Evolutionary conservation across 2,113 vertebrate species (phyloP).

Genomic region (Struthio camelus): DNA sequence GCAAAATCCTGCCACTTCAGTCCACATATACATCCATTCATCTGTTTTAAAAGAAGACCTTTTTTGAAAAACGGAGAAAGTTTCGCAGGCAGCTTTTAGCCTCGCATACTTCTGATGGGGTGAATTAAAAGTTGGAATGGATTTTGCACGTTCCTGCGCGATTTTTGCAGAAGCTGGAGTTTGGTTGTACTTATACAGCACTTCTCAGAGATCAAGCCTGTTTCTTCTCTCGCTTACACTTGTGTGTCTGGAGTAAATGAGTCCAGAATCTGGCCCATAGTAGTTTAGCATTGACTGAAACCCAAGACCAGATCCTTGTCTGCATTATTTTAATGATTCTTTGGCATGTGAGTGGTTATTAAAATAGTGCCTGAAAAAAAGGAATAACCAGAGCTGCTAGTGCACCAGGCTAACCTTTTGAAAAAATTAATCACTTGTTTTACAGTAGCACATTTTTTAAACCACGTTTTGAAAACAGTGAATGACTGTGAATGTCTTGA

Average conservation of each 20-base stretch:
- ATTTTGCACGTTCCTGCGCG: constrained; percentile 24
- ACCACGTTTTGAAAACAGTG: constrained; percentile 61
- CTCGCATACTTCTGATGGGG: neutral
- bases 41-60: neutral
- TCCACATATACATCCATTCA: neutral
- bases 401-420: neutral
- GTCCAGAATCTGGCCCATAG: constrained; percentile 8
- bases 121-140: neutral
- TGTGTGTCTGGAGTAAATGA: constrained; percentile 20
- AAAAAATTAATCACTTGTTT: constrained; percentile 49
- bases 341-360: constrained; percentile 19
- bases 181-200: neutral
- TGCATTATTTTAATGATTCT: constrained; percentile 30
- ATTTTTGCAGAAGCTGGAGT: neutral
- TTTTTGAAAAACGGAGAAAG: neutral
- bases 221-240: constrained; percentile 48
- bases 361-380: constrained; percentile 25
- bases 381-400: constrained; percentile 5
- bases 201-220: constrained; percentile 57
- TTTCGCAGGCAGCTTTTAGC: neutral
- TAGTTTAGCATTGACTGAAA: neutral
- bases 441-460: constrained; percentile 69
- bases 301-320: neutral
- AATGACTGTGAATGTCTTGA: constrained; percentile 80
- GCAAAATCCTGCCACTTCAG: constrained; percentile 23